Base-by-base conservation (phyloP, 2,888 invertebrate species). In the Chrysolina americana region DNA sequence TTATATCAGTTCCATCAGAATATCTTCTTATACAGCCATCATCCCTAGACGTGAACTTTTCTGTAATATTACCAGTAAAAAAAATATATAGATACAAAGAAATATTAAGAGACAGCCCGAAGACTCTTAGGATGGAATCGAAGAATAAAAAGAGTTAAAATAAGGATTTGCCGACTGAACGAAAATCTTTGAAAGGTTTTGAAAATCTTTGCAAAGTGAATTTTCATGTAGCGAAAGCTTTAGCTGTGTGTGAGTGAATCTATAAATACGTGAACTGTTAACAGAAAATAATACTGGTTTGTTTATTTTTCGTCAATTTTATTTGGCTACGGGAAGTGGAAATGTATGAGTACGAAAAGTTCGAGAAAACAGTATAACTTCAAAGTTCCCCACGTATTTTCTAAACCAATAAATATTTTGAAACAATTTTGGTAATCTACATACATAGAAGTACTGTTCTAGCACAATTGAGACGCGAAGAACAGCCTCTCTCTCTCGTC, bases 141-240 rank as follows among this genome's bases (percentile, higher is more conserved):
- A 66, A 70, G 62, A 66, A 71, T 66, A 63, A 69, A 71, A 76
- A 76, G 71, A 77, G 80, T 71, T 76, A 78, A 80, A 79, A 71
- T 68, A 65, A 64, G 74, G 76, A 77, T 80, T 80, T 79, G 74
- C 72, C 72, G 76, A 71, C 76, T 74, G 73, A 76, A 65, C 69
- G 76, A 70, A 75, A n/a, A n/a, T n/a, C n/a, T n/a, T n/a, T n/a
- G n/a, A n/a, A 78, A 81, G 81, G 81, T 80, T 81, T 80, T 74
- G 77, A 71, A 76, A 79, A 79, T 80, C 79, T 77, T 66, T 76
- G 75, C 78, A 78, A 80, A 81, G 81, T 81, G 81, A 79, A 70
- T 81, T 80, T 80, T 75, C 81, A 78, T 80, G 81, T 81, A 78
- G 77, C 65, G 68, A 72, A 74, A 77, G 79, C 77, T 75, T 76